Evolutionary conservation across 2,797 vertebrate species (phyloP), one percentile per base, ranked within the genome.

Genomic region (Thripadectes ignobilis): DNA sequence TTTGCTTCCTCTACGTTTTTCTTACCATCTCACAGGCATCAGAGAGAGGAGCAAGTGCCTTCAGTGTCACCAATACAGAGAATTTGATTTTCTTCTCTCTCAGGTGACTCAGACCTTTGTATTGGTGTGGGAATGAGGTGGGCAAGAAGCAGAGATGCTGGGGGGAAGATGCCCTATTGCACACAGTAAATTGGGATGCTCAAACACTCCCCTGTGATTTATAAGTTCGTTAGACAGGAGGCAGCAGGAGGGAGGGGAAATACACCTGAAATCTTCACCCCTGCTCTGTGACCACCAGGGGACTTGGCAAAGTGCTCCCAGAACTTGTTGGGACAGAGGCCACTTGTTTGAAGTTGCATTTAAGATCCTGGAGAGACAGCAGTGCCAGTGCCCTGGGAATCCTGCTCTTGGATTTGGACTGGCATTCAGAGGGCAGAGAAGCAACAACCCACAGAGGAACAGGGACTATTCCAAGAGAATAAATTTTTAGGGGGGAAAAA

Each of bases 291-390:
- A 36, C 39, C 46, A 13, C 6, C 34, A 9, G 46, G 23, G 13
- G 62, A 27, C 14, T 12, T 41, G 9, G 46, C 17, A 27, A 52
- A 61, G 32, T 10, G 6, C 7, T 83, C 41, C 54, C 29, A 19
- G 9, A 30, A 4, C 12, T 7, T 15, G 7, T 1, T 59, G 67
- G 49, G 30, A 41, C 41, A 52, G 66, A 62, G 30, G 19, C 0
- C 4, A 4, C 22, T 19, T 34, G 2, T 14, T 29, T n/a, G 17
- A 67, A 32, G 7, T 3, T 48, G 14, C 1, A 0, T 12, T 3
- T 8, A 3, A 38, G 27, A 46, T 15, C 30, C 49, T 73, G 6
- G 2, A 39, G 59, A 76, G 65, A 9, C 26, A 41, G 57, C 7
- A 27, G 10, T 5, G 30, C 20, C 19, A 22, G 26, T 27, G 74